These are phyloP conservation scores for Cepaea nemoralis DNA, from an alignment of 1,140 invertebrate genomes.

Conservation along the genomic window DNA sequence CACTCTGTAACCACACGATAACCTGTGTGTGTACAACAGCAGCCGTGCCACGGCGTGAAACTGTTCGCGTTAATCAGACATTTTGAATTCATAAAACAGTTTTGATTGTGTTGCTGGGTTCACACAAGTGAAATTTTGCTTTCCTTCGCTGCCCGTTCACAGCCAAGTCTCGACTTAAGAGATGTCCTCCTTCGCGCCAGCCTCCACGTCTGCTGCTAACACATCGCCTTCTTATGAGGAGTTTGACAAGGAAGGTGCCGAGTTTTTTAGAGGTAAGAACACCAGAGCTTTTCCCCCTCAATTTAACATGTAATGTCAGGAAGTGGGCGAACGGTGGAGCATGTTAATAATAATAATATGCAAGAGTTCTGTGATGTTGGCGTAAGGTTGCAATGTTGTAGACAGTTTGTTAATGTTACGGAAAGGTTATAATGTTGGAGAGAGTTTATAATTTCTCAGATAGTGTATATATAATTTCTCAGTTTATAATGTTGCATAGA, in stretches of 20 bases:
- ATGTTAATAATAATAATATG: background rate
- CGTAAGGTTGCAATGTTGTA: no score
- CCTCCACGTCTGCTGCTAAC: slow-evolving; percentile 31
- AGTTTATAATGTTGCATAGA: background rate
- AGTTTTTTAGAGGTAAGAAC: slow-evolving; percentile 57
- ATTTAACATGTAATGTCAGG: background rate
- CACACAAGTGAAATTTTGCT: no score
- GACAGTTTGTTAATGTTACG: background rate
- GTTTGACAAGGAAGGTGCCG: slow-evolving; percentile 51
- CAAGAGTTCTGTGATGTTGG: no score
- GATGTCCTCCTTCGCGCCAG: slow-evolving; percentile 65
- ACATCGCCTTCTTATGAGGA: slow-evolving; percentile 40
- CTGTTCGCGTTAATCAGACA: no score
- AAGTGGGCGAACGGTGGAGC: background rate
- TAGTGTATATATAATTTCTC: no score
- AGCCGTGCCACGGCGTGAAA: no score
- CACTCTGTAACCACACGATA: no score
- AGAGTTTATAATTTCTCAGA: background rate
- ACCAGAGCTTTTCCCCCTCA: background rate
- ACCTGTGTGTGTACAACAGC: no score
- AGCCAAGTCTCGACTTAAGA: no score
- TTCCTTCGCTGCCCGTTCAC: no score
- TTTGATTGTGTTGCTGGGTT: no score
- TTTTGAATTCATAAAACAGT: no score
- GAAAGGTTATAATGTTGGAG: background rate